These are phyloP conservation scores for Prietella phreatophila DNA, from an alignment of 2,113 vertebrate genomes.

Conservation along the genomic window DNA sequence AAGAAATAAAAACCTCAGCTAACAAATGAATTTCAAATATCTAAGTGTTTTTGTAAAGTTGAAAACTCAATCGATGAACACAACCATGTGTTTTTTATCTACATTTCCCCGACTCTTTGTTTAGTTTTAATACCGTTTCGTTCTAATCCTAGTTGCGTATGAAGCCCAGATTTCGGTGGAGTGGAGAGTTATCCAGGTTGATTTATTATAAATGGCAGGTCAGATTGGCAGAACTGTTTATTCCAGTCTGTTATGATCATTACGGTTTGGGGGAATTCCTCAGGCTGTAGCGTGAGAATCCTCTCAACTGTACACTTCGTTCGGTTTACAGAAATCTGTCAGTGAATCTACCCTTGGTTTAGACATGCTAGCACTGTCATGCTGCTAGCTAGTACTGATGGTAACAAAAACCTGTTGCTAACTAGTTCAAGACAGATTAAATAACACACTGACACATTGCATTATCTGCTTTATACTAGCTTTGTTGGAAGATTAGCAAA, in stretches of 20 bases:
- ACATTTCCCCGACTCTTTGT: neutral
- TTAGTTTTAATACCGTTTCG: neutral
- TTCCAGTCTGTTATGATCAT: slow-evolving; percentile 10
- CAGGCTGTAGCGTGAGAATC: neutral
- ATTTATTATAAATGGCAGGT: neutral
- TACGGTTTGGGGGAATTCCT: neutral
- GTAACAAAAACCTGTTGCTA: no score
- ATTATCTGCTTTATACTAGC: no score
- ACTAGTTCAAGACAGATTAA: no score
- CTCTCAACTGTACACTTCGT: neutral
- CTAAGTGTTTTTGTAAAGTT: no score
- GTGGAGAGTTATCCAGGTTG: neutral
- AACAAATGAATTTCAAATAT: no score
- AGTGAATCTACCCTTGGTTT: neutral
- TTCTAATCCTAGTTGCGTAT: neutral
- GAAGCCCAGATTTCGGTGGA: neutral
- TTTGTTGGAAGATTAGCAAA: no score
- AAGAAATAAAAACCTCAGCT: no score
- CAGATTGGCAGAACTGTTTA: slow-evolving; percentile 8
- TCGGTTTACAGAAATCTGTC: neutral
- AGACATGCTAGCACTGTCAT: no score
- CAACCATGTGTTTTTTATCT: neutral
- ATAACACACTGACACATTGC: no score
- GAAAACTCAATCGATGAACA: neutral
- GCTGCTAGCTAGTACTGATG: no score